A percentile compares a stretch with the other conserved stretches of the same genome.
Conservation (phyloP, 2,888 invertebrate species). For the Acholoe squamosa region DNA sequence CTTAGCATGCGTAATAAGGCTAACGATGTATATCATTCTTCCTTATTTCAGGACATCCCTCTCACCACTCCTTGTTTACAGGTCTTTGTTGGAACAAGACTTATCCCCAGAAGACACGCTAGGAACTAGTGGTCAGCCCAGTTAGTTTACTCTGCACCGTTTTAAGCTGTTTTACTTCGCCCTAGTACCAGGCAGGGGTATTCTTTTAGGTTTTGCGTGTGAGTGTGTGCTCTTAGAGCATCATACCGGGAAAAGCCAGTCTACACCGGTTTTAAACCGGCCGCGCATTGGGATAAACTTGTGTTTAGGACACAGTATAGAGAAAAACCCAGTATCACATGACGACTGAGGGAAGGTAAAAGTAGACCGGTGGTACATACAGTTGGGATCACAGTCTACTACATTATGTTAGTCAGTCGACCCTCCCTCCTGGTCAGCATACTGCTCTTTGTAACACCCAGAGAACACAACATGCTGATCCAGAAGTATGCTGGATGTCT, state of each 20-base stretch:
- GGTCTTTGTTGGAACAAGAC: neutral
- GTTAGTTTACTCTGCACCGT: constrained; percentile 39
- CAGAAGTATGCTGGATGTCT: constrained; percentile 45
- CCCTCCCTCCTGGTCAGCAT: constrained; percentile 20
- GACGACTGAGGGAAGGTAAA: neutral
- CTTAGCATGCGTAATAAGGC: neutral
- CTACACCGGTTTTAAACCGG: constrained; percentile 55
- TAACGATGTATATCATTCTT: neutral
- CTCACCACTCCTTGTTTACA: constrained; percentile 11
- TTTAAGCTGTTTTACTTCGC: constrained; percentile 2
- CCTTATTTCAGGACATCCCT: neutral
- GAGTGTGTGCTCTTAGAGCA: constrained; percentile 57
- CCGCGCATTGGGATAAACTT: constrained; percentile 54
- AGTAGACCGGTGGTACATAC: constrained; percentile 10
- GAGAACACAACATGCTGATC: constrained; percentile 21
- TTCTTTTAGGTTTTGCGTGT: constrained; percentile 40
- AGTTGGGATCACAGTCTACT: constrained; percentile 54
- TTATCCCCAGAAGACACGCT: constrained; percentile 25
- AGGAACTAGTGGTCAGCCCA: constrained; percentile 32
- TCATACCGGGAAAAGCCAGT: constrained; percentile 56
- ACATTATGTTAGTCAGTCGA: constrained; percentile 47
- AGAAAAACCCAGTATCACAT: constrained; percentile 59
- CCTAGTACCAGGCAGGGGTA: constrained; percentile 27
- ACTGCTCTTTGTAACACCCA: constrained; percentile 12
- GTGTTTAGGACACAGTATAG: constrained; percentile 56